Evolutionary conservation across 1,140 invertebrate species (phyloP).

Genomic region (Heliconius nattereri): DNA sequence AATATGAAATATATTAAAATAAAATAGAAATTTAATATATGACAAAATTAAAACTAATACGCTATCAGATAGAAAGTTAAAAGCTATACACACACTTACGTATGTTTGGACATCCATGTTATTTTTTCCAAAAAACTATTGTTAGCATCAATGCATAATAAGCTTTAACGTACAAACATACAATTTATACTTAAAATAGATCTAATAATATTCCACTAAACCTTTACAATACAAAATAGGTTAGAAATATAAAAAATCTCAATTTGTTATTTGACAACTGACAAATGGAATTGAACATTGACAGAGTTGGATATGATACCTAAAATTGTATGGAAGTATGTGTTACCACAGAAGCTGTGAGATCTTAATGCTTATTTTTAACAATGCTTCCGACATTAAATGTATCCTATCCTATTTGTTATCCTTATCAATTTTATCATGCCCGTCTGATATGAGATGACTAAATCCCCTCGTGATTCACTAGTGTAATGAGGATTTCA

Average conservation of each 20-base stretch:
- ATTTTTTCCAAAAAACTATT: neutral
- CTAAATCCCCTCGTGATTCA: no score
- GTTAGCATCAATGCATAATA: neutral
- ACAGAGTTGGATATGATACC: neutral
- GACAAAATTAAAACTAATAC: neutral
- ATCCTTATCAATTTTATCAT: no score
- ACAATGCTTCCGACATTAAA: no score
- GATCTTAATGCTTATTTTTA: no score
- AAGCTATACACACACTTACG: neutral
- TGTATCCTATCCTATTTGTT: no score
- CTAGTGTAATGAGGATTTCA: no score
- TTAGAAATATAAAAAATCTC: conserved; percentile 3
- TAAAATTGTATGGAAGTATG: no score
- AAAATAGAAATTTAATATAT: neutral
- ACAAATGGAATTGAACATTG: conserved; percentile 3
- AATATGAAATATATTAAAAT: neutral
- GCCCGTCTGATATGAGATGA: no score
- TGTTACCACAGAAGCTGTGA: no score
- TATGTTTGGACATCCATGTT: conserved; percentile 3
- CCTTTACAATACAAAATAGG: neutral
- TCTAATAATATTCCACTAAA: neutral
- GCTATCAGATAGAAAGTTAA: neutral
- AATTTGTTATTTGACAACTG: conserved; percentile 11
- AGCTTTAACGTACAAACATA: neutral
- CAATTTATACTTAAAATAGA: neutral